Percentiles rank a stretch among this genome's conserved stretches.
phyloP scores from a whole-genome alignment of 1,140 invertebrate species.

The Rhopalosiphum maidis region DNA sequence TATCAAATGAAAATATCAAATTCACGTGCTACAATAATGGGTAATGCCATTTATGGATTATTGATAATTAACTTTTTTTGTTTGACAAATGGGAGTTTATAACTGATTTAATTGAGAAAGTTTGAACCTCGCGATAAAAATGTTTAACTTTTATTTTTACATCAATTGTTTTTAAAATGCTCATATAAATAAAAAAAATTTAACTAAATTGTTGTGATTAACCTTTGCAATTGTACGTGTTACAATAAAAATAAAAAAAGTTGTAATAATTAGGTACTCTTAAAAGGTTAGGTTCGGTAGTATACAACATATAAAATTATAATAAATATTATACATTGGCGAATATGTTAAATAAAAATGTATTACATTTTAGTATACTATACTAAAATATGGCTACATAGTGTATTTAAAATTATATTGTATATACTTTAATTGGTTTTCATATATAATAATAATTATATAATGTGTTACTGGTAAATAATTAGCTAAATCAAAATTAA shows the following conservation, averaged over 20 bases:
- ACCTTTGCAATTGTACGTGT: not conserved
- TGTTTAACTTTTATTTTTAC: not conserved
- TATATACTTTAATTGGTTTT: not conserved
- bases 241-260: not conserved
- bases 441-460: not conserved
- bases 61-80: not conserved
- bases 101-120: constrained; percentile 16
- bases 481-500: not conserved
- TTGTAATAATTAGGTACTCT: not conserved
- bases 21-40: not conserved
- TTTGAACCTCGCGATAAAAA: not conserved
- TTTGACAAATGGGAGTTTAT: not conserved
- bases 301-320: not conserved
- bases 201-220: not conserved
- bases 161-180: not conserved
- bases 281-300: not conserved
- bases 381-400: not conserved
- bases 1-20: constrained; percentile 32
- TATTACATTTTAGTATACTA: not conserved
- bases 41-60: not conserved
- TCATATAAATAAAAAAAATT: not conserved
- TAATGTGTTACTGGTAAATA: not conserved
- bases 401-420: not conserved
- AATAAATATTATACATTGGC: not conserved
- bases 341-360: not conserved